Evolutionary conservation across 2,113 vertebrate species (phyloP).

Genomic region (Meriones unguiculatus): DNA sequence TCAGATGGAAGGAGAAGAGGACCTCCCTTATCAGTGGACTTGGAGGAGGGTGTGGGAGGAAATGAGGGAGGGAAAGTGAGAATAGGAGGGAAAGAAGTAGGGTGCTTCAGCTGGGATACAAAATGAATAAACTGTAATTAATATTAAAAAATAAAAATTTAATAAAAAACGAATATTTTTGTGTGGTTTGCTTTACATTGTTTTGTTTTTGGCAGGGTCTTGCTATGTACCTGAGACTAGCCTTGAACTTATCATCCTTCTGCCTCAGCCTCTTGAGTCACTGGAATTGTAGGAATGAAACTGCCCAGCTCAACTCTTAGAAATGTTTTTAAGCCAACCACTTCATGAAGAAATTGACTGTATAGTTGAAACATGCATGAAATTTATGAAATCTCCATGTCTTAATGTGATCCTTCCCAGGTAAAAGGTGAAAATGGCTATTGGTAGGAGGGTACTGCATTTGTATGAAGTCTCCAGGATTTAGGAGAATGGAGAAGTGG

Average conservation of each 20-base stretch:
- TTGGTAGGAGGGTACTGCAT: neutral
- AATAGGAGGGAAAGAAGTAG: too few relatives aligned
- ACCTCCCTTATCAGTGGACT: too few relatives aligned
- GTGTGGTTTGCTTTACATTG: neutral
- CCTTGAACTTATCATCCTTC: neutral
- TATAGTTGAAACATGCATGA: neutral
- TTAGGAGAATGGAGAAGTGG: neutral
- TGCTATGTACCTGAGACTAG: neutral
- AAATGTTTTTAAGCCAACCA: neutral
- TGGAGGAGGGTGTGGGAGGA: too few relatives aligned
- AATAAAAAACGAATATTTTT: too few relatives aligned
- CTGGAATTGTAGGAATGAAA: neutral
- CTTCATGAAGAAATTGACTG: neutral
- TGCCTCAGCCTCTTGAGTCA: neutral
- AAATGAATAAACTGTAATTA: too few relatives aligned
- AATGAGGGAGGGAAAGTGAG: too few relatives aligned
- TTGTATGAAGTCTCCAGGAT: neutral
- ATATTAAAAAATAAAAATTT: too few relatives aligned
- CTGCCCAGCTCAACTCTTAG: neutral
- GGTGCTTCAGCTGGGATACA: too few relatives aligned
- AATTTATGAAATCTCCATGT: neutral
- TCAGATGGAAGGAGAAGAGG: too few relatives aligned
- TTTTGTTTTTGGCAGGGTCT: neutral
- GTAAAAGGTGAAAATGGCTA: neutral
- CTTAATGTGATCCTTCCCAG: neutral